These are phyloP conservation scores for Cossypha dichroa DNA, from an alignment of 2,797 vertebrate genomes.

Conservation along the genomic window DNA sequence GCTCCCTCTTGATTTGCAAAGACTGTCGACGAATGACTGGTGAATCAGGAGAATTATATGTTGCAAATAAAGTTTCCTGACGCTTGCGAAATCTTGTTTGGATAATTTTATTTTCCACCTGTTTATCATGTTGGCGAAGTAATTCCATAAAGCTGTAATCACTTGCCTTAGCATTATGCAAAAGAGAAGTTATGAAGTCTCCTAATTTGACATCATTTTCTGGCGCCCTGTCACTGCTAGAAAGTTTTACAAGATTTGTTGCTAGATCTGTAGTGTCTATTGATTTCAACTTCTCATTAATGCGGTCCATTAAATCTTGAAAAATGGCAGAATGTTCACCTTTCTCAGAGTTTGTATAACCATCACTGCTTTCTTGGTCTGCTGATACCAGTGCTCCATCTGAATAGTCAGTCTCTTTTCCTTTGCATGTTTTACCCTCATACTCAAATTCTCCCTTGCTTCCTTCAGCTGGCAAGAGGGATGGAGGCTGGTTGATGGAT, in stretches of 20 bases:
- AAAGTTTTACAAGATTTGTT: constrained; percentile 68
- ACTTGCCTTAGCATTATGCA: constrained; percentile 83
- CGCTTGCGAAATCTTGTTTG: constrained; percentile 88
- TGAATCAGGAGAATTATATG: constrained; percentile 80
- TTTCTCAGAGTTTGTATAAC: constrained; percentile 58
- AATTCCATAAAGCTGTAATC: constrained; percentile 92
- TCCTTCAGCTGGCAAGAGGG: constrained; percentile 83
- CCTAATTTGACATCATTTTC: constrained; percentile 83
- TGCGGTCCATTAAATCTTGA: constrained; percentile 87
- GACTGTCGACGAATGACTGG: constrained; percentile 82
- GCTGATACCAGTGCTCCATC: constrained; percentile 12
- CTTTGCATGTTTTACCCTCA: constrained; percentile 46
- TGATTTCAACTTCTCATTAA: constrained; percentile 90
- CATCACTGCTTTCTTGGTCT: constrained; percentile 49
- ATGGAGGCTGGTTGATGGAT: constrained; percentile 80
- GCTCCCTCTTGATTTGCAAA: constrained; percentile 88
- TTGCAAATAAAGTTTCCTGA: constrained; percentile 84
- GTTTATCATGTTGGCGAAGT: constrained; percentile 84
- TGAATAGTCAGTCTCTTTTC: constrained; percentile 7
- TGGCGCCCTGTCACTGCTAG: constrained; percentile 70
- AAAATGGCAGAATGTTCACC: constrained; percentile 78
- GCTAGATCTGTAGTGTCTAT: constrained; percentile 84
- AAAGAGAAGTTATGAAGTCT: constrained; percentile 89
- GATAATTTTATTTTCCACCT: constrained; percentile 84
- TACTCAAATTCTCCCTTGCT: constrained; percentile 10